phyloP scores from a whole-genome alignment of 2,797 vertebrate genomes.

The Malacoraja senta region DNA sequence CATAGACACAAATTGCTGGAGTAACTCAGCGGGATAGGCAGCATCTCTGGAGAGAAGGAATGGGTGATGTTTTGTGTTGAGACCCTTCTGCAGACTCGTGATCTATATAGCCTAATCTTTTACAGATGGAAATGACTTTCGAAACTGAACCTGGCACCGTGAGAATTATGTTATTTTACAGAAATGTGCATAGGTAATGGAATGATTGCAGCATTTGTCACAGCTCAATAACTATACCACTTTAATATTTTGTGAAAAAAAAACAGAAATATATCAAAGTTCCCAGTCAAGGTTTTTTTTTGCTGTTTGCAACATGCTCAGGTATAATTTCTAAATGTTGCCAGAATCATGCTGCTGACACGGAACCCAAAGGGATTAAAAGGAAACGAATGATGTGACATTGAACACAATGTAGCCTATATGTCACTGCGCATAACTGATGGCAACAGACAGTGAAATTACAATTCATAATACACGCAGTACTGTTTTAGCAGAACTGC shows the following conservation, averaged over 20 bases:
- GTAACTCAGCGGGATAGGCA: too few species aligned
- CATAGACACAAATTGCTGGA: too few species aligned
- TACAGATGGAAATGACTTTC: neutral
- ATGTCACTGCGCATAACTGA: conserved; percentile 43
- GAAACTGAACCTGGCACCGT: neutral
- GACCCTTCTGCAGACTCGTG: too few species aligned
- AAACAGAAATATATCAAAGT: conserved; percentile 4
- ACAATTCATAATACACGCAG: conserved; percentile 48
- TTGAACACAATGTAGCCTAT: conserved; percentile 44
- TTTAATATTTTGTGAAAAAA: neutral
- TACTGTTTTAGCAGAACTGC: conserved; percentile 41
- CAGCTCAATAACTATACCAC: neutral
- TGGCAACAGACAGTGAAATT: conserved; percentile 45
- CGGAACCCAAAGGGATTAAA: conserved; percentile 47
- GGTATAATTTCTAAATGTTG: conserved; percentile 45
- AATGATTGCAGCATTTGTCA: neutral
- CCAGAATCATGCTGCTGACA: conserved; percentile 45
- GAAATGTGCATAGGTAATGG: neutral
- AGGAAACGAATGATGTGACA: conserved; percentile 38
- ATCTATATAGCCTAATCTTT: neutral
- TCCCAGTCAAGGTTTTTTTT: neutral
- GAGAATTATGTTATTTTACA: neutral
- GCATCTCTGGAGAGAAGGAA: too few species aligned
- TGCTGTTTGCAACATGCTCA: neutral
- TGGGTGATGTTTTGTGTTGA: too few species aligned